Evolutionary conservation across 64 coral and sea anemone species (phyloP), one percentile per base, ranked within the genome.

Genomic region (Porites australiensis): DNA sequence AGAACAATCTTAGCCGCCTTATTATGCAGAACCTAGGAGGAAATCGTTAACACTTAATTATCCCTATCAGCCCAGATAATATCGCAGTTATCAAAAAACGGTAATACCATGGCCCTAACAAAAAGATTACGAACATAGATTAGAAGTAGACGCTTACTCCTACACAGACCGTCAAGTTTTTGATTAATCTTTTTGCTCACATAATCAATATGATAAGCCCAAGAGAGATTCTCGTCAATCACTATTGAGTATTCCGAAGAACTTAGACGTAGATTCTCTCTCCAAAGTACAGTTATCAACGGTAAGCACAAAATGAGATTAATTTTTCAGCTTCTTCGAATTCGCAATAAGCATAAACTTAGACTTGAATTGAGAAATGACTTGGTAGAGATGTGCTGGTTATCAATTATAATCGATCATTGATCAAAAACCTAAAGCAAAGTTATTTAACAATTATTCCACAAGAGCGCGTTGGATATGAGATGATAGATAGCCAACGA

Each of bases 91-190:
- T 79, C 44, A 8, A 79, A 21, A 13, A 44, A 21, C 11, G 46
- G 76, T 50, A 79, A 52, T 13, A 79, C 76, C 49, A 68, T 83
- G 55, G 80, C 15, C 19, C 65, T 85, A 45, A 67, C 82, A 22
- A 27, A 43, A 18, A 37, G 44, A 46, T 16, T 64, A 44, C 82
- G 13, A 18, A 59, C 58, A 67, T 16, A 85, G 44, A 66, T 23
- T 43, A 43, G 82, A 66, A 45, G 58, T 37, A 48, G 62, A 51
- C 51, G 4, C 9, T 48, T 79, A n/a, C n/a, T 79, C 43, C 49
- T 46, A 50, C 15, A 14, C 22, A 79, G 12, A 12, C 47, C 11
- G 43, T 47, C 11, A 8, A 79, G 77, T 52, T 48, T 79, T 79
- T 82, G 55, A 59, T 54, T 59, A n/a, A 54, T 60, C 14, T 13